phyloP scores from a whole-genome alignment of 2,888 invertebrate genomes.

The Acanthacorydalis orientalis region DNA sequence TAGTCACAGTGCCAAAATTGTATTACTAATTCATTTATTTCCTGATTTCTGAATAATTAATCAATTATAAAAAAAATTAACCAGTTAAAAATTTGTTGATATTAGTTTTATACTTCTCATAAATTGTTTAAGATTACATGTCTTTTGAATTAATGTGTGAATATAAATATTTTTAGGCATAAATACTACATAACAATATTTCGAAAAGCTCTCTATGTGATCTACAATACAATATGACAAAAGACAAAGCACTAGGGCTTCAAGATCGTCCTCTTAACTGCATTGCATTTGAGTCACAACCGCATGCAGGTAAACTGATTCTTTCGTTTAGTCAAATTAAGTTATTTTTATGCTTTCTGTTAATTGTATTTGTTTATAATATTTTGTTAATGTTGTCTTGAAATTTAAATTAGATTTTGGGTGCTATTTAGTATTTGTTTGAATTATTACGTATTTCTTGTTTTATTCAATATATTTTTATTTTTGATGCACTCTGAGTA shows the following conservation, averaged over 20 bases:
- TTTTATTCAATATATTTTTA: not conserved
- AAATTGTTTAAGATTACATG: no score
- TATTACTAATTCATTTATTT: no score
- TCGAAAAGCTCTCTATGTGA: no score
- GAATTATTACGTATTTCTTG: not conserved
- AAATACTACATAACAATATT: no score
- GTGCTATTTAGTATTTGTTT: not conserved
- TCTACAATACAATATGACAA: slow-evolving; percentile 16
- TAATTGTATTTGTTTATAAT: not conserved
- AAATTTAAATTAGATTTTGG: not conserved
- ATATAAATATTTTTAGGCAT: no score
- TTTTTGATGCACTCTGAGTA: not conserved
- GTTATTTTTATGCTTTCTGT: not conserved
- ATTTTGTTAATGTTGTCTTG: not conserved
- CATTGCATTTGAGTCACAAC: slow-evolving; percentile 34
- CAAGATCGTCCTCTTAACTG: slow-evolving; percentile 26
- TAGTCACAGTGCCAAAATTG: no score
- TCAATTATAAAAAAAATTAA: no score
- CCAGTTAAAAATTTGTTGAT: no score
- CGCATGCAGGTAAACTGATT: slow-evolving; percentile 27
- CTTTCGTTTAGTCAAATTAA: no score
- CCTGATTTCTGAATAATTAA: no score
- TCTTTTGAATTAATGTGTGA: no score
- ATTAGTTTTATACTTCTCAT: no score
- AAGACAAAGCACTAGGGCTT: slow-evolving; percentile 21